Evolutionary conservation across 2,888 invertebrate genomes (phyloP).

Genomic region (Pardosa pseudoannulata): DNA sequence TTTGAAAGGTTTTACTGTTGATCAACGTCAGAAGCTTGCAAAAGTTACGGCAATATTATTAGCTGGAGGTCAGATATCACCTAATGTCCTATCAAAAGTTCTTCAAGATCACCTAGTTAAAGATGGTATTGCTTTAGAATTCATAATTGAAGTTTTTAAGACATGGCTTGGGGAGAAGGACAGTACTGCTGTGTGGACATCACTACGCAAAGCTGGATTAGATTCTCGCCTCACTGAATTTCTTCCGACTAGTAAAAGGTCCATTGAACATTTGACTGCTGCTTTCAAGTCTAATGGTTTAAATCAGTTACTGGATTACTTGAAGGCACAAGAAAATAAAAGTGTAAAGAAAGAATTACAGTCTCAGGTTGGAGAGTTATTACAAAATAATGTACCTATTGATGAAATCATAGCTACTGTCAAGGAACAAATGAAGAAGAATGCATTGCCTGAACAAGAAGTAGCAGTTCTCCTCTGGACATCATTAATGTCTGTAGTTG

Average conservation of each 20-base stretch:
- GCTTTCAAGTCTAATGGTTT: constrained; percentile 88
- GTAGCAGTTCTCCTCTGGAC: constrained; percentile 94
- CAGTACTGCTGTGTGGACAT: constrained; percentile 88
- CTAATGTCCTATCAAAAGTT: constrained; percentile 84
- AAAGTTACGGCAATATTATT: constrained; percentile 96
- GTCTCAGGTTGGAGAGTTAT: constrained; percentile 86
- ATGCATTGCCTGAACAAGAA: constrained; percentile 93
- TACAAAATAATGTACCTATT: constrained; percentile 89
- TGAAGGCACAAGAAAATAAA: constrained; percentile 82
- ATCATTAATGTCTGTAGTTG: constrained; percentile 94
- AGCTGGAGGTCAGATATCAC: constrained; percentile 92
- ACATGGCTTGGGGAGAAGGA: constrained; percentile 95
- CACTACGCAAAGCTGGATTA: constrained; percentile 90
- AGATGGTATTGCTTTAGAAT: constrained; percentile 90
- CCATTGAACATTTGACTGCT: constrained; percentile 88
- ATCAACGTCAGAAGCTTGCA: constrained; percentile 93
- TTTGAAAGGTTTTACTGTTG: constrained; percentile 94
- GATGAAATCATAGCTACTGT: constrained; percentile 89
- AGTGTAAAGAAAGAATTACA: constrained; percentile 88
- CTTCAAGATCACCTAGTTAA: constrained; percentile 86
- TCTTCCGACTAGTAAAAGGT: constrained; percentile 94
- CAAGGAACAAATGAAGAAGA: constrained; percentile 89
- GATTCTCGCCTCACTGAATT: constrained; percentile 84
- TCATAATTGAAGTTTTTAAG: constrained; percentile 93
- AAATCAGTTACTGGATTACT: constrained; percentile 84